These are phyloP conservation scores for Bombus sibiricus DNA, from an alignment of 1,140 invertebrate genomes.

Conservation along the genomic window DNA sequence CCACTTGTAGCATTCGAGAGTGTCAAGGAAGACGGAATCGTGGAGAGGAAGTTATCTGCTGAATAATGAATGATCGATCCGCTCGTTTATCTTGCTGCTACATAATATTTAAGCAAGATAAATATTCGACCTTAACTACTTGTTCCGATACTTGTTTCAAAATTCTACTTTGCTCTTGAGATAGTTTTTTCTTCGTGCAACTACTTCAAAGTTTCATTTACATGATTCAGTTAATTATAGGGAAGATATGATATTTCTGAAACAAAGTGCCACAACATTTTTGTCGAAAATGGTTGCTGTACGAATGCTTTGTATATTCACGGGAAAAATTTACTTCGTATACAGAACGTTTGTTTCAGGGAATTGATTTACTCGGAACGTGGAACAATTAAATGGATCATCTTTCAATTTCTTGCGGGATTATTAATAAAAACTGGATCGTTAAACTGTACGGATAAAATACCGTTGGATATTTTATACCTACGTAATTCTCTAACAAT, in stretches of 20 bases:
- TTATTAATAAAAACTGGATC: too few relatives aligned
- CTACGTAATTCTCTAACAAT: too few relatives aligned
- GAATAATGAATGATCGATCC: conserved; percentile 11
- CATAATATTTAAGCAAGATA: background rate
- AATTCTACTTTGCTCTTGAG: background rate
- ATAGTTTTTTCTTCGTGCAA: background rate
- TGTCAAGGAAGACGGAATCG: background rate
- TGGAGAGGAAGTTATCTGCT: background rate
- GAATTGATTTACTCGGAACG: too few relatives aligned
- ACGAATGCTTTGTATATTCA: too few relatives aligned
- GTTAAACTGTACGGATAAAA: too few relatives aligned
- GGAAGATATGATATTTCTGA: background rate
- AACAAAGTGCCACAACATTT: too few relatives aligned
- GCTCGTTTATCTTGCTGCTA: background rate
- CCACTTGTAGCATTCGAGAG: background rate
- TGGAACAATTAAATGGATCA: too few relatives aligned
- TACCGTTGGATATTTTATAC: too few relatives aligned
- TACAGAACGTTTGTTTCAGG: too few relatives aligned
- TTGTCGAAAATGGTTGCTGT: too few relatives aligned
- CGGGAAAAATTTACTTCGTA: too few relatives aligned
- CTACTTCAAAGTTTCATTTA: background rate
- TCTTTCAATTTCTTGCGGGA: too few relatives aligned
- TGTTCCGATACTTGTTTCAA: background rate
- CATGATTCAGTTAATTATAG: background rate
- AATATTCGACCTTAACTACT: background rate